These are phyloP conservation scores for Coelopa frigida DNA, from an alignment of 1,140 invertebrate species.

Conservation along the genomic window DNA sequence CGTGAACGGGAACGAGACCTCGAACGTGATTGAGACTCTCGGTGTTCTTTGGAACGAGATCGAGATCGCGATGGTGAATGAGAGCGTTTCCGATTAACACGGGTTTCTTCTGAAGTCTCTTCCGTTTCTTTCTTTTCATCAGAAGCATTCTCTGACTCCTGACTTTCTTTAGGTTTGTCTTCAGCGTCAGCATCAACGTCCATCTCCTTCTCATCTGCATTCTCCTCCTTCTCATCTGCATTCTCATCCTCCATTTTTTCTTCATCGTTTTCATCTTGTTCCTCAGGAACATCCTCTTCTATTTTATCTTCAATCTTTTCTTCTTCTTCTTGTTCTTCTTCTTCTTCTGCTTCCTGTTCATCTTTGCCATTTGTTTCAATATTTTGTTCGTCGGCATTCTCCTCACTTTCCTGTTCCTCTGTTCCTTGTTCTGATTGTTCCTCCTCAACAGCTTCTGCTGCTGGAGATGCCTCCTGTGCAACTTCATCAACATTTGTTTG, in stretches of 20 bases:
- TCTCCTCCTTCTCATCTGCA: neutral
- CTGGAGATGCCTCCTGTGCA: neutral
- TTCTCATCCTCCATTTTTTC: neutral
- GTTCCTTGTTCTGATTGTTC: neutral
- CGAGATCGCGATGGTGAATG: too few species aligned
- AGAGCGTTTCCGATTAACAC: conserved; percentile 23
- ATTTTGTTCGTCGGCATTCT: neutral
- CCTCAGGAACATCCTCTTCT: conserved; percentile 15
- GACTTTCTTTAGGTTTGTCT: conserved; percentile 13
- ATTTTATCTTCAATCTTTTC: conserved; percentile 10
- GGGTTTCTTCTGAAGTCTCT: neutral
- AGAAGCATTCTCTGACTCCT: too few species aligned
- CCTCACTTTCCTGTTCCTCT: neutral
- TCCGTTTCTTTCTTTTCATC: conserved; percentile 22
- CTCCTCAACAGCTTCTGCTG: neutral
- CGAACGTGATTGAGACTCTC: conserved; percentile 37
- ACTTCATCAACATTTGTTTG: too few species aligned
- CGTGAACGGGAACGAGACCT: conserved; percentile 18
- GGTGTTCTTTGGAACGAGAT: conserved; percentile 10
- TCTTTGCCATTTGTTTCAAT: conserved; percentile 8
- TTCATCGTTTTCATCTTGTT: neutral
- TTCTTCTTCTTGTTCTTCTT: conserved; percentile 12
- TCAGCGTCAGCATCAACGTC: conserved; percentile 23
- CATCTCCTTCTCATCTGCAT: conserved; percentile 21
- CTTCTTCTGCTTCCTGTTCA: conserved; percentile 17